Evolutionary conservation across 92 coral and sea anemone species (phyloP).

Genomic region (Heteractis magnifica): DNA sequence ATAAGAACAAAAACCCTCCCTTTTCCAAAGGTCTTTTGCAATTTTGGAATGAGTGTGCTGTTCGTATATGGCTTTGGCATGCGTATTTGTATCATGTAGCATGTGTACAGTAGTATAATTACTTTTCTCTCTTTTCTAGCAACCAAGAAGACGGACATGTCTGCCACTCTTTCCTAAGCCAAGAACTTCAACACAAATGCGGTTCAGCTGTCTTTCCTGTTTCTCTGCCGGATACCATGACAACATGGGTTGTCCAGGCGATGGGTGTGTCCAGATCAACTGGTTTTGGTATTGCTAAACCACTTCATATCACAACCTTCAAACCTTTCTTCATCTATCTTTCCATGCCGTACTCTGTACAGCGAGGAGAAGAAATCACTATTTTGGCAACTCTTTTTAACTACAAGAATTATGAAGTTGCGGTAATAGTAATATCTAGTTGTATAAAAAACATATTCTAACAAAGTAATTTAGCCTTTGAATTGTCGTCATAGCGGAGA

Average conservation of each 20-base stretch:
- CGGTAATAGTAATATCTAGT: conserved; percentile 53
- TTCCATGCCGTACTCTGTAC: conserved; percentile 89
- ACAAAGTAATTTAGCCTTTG: too few relatives aligned
- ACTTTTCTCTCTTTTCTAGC: neutral
- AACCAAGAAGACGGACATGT: neutral
- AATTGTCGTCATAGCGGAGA: too few relatives aligned
- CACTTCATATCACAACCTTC: conserved; percentile 68
- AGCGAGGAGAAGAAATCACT: conserved; percentile 90
- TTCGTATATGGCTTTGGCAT: too few relatives aligned
- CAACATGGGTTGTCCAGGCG: conserved; percentile 88
- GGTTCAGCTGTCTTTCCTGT: neutral
- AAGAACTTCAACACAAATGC: neutral
- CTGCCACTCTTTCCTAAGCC: neutral
- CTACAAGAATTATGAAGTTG: conserved; percentile 68
- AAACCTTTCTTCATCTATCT: conserved; percentile 85
- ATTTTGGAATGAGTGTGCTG: too few relatives aligned
- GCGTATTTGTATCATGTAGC: neutral
- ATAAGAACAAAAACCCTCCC: too few relatives aligned
- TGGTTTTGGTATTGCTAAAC: conserved; percentile 82
- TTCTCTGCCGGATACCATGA: conserved; percentile 78
- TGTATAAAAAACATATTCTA: too few relatives aligned
- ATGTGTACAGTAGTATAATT: neutral
- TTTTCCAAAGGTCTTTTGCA: too few relatives aligned
- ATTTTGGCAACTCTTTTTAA: conserved; percentile 78
- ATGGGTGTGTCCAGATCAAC: conserved; percentile 72